Evolutionary conservation across 1,140 invertebrate genomes (phyloP), one percentile per base, ranked within the genome.

Genomic region (Diachasmimorpha longicaudata): DNA sequence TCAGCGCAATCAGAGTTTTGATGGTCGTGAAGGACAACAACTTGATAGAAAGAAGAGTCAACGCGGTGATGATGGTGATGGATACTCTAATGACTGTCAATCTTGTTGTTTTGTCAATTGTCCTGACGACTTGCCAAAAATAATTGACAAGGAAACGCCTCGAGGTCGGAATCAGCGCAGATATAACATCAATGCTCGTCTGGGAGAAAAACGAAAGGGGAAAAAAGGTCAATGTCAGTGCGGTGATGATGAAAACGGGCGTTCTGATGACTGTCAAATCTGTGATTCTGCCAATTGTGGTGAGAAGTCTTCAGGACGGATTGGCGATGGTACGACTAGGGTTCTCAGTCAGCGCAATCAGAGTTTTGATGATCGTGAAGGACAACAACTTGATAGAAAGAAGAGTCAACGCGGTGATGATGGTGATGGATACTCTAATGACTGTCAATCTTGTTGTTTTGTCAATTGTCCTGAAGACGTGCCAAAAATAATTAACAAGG

Each of bases 201-300:
- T 3, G 6, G 31, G 6, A 42, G 0, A 42, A 42, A 4, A 42
- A 42, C 9, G 4, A 4, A 9, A 10, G 39, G 39, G 39, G 39
- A 42, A 11, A 42, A 42, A 42, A 9, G 11, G 39, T 42, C 39
- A 42, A 10, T 16, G 39, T 42, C 9, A 13, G 9, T 42, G 63
- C 55, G 42, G 63, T 44, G 2, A 21, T 6, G 37, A 67, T 46
- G 72, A 0, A 0, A 6, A 10, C 13, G 39, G 39, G 9, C 11
- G 39, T 63, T 48, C 21, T 21, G 44, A 70, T 42, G 48, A 55
- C 19, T 55, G 48, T 19, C n/a, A 16, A 16, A 19, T 10, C 9
- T 55, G 48, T 55, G 8, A 70, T 37, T 77, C 76, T 3, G 2
- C 14, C 19, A 67, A 69, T 36, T 72, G 69, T 39, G 63, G 21